Conservation (phyloP, 2,113 vertebrate genomes). For the Butastur rufipennis region DNA sequence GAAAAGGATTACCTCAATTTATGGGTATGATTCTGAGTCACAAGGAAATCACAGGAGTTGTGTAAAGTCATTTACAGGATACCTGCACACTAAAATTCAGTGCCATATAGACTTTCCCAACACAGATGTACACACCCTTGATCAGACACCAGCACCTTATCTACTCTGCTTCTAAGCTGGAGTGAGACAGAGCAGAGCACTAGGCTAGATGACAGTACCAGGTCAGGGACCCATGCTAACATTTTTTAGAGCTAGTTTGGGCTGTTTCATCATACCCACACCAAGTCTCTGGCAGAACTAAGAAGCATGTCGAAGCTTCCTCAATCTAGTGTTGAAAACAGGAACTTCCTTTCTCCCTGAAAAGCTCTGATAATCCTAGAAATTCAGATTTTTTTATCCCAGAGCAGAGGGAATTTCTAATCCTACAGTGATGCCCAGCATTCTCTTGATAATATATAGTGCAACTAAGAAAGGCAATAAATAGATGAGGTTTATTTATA, state of each 20-base stretch:
- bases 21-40: background rate
- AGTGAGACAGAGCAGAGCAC: background rate
- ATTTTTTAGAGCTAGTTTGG: background rate
- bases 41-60: background rate
- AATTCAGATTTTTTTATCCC: background rate
- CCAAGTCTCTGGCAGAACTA: background rate
- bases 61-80: background rate
- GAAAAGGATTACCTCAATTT: background rate
- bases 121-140: background rate
- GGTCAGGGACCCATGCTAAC: background rate
- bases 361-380: conserved; percentile 18
- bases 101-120: background rate
- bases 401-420: background rate
- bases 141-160: background rate
- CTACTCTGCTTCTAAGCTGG: background rate
- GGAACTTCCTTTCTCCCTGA: background rate
- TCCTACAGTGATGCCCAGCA: background rate
- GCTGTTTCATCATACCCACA: background rate
- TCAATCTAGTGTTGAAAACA: background rate
- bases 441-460: background rate
- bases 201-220: background rate
- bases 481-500: conserved; percentile 65
- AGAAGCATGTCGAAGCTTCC: background rate
- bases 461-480: conserved; percentile 34
- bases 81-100: background rate